These are phyloP conservation scores for Silurus lanzhouensis DNA, from an alignment of 2,797 vertebrate genomes.

Conservation along the genomic window DNA sequence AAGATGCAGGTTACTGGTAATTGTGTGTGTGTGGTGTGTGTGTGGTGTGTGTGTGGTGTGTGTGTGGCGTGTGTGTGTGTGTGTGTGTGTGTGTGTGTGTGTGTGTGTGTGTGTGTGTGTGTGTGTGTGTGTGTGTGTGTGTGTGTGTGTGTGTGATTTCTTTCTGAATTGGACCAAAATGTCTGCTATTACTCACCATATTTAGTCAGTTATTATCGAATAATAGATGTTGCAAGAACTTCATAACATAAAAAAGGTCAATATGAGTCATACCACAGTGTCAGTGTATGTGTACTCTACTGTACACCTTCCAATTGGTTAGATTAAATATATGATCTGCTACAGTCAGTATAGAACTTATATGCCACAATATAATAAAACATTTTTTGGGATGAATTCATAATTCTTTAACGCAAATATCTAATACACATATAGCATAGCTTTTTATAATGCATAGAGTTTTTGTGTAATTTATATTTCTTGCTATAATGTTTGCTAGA, in stretches of 20 bases:
- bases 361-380: neutral
- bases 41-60: too few species aligned
- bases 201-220: neutral
- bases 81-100: too few species aligned
- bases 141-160: neutral
- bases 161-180: neutral
- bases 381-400: neutral
- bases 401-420: neutral
- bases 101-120: too few species aligned
- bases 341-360: neutral
- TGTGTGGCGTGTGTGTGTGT: too few species aligned
- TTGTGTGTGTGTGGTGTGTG: too few species aligned
- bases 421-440: neutral
- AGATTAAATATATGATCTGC: neutral
- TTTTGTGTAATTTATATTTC: slow-evolving; percentile 5
- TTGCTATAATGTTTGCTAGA: slow-evolving; percentile 5
- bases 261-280: neutral
- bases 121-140: too few species aligned
- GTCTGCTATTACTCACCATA: neutral
- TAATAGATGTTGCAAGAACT: neutral
- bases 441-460: neutral
- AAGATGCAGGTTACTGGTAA: neutral
- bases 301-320: neutral
- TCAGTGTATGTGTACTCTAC: neutral
- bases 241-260: neutral